Percentiles rank a stretch among this genome's conserved stretches.
These are phyloP conservation scores for Pristis pectinata DNA, from an alignment of 2,797 vertebrate genomes.

Conservation along the genomic window DNA sequence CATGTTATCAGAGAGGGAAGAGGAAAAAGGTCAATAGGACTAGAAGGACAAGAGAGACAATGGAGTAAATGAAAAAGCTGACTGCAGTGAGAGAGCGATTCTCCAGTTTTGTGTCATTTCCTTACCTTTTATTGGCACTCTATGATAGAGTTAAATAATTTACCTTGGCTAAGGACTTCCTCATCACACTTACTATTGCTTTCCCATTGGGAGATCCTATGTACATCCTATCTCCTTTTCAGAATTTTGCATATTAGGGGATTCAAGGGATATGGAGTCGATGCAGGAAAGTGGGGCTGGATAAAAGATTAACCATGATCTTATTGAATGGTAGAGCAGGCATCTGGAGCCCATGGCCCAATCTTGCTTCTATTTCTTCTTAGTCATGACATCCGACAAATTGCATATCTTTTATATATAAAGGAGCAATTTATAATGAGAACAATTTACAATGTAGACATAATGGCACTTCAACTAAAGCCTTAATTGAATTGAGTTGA, in stretches of 20 bases:
- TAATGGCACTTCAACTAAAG: not conserved
- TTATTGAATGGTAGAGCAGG: too few relatives aligned
- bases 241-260: too few relatives aligned
- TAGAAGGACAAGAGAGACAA: too few relatives aligned
- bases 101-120: not conserved
- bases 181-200: not conserved
- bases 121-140: not conserved
- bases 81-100: too few relatives aligned
- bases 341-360: too few relatives aligned
- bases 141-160: not conserved
- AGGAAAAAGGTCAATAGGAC: not conserved
- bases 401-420: not conserved
- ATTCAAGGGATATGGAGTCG: too few relatives aligned
- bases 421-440: not conserved
- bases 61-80: too few relatives aligned
- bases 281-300: too few relatives aligned
- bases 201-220: not conserved
- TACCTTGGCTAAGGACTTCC: not conserved
- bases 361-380: too few relatives aligned
- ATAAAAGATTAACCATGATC: too few relatives aligned
- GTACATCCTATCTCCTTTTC: too few relatives aligned
- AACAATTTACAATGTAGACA: slow-evolving; percentile 4
- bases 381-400: not conserved
- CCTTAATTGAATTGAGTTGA: slow-evolving; percentile 17
- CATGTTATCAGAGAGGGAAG: not conserved